phyloP scores from a whole-genome alignment of 2,113 vertebrate genomes.

The Takifugu bimaculatus region DNA sequence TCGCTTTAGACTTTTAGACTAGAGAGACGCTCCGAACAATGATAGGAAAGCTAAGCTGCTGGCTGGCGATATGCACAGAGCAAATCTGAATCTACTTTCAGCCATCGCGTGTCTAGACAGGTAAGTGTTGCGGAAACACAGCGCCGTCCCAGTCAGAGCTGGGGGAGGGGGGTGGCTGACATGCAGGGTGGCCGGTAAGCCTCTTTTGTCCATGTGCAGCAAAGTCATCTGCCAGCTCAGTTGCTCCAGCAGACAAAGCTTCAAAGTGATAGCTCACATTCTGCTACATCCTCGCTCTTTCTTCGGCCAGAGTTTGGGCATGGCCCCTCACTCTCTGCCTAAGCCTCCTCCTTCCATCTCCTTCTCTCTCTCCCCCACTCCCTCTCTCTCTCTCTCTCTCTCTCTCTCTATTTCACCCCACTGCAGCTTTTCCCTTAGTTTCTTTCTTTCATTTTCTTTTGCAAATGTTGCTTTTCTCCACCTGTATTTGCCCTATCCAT shows the following conservation, averaged over 20 bases:
- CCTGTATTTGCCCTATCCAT: no score
- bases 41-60: conserved; percentile 36
- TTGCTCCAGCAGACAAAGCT: conserved; percentile 67
- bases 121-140: conserved; percentile 32
- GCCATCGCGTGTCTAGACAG: conserved; percentile 38
- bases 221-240: conserved; percentile 68
- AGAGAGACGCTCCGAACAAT: conserved; percentile 32
- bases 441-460: neutral
- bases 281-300: conserved; percentile 49
- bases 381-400: conserved; percentile 4
- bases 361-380: conserved; percentile 10
- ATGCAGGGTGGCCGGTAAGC: conserved; percentile 62
- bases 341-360: conserved; percentile 31
- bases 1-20: conserved; percentile 54
- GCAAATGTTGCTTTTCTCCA: no score
- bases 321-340: conserved; percentile 39
- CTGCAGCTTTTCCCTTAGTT: conserved; percentile 5
- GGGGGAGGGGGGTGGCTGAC: conserved; percentile 55
- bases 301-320: conserved; percentile 47
- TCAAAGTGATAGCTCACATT: conserved; percentile 51
- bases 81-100: conserved; percentile 47
- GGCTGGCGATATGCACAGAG: conserved; percentile 31
- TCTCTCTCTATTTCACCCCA: neutral
- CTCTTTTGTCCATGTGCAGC: conserved; percentile 68
- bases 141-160: conserved; percentile 31